Base-by-base conservation (phyloP, 2,888 invertebrate species). In the Scotopteryx bipunctaria region DNA sequence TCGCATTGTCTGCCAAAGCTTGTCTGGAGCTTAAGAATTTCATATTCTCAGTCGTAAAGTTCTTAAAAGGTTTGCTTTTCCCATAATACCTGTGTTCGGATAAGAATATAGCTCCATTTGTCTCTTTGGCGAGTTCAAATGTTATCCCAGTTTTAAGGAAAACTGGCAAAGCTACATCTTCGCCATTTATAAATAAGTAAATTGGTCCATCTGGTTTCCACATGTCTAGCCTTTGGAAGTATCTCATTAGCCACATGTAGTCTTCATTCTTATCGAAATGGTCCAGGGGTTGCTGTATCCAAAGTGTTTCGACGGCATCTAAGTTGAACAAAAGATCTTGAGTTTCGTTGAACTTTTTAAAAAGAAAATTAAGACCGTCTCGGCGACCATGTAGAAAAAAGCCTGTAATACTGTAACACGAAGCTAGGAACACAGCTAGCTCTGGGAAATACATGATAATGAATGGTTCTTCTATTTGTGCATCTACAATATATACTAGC, bases 1-100 rank as follows among this genome's bases (percentile, higher is more conserved):
- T 67, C 2, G 83, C 84, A 11, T 78, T 59, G 66, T 89, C 88
- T 11, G 84, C 86, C 21, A 88, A 66, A 5, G 86, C 84, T 71
- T 88, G 89, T 46, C 71, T 70, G 0, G 84, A 72, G 62, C 73
- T 83, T 5, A 88, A 68, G 57, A 73, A 87, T 44, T 70, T 66
- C n/a, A 88, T 67, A 51, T 78, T 78, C 54, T 81, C 67, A 0
- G 71, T 64, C 1, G 61, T 76, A 1, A 67, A 66, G n/a, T 76
- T 63, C 11, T 76, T 31, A 6, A 84, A 72, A 1, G 88, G 88
- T 56, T 77, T 78, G 52, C 87, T 88, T 13, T 81, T 65, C 0
- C 88, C 88, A 27, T 88, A 88, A 63, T 85, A 89, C 56, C 89
- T 81, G 38, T 88, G 88, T 64, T 88, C 89, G 1, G 78, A 64